A percentile compares a stretch with the other conserved stretches of the same genome.
phyloP scores from a whole-genome alignment of 2,797 vertebrate genomes.

The Epinephelus malabaricus region DNA sequence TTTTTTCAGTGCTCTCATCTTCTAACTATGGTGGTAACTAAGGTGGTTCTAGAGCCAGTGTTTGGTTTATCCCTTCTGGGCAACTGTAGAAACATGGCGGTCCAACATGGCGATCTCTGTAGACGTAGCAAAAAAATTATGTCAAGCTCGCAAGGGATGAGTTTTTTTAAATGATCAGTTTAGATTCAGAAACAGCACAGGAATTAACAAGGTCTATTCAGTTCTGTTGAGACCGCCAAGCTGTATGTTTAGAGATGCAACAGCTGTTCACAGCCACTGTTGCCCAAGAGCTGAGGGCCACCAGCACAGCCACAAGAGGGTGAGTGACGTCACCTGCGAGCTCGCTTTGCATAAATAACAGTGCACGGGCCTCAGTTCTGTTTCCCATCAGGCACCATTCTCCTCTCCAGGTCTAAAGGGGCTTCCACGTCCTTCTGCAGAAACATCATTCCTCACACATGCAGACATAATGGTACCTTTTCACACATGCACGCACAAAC shows the following conservation, averaged over 20 bases:
- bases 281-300: slow-evolving; percentile 37
- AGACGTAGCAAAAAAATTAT: too few relatives aligned
- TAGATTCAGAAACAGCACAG: slow-evolving; percentile 13
- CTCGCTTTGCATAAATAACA: slow-evolving; percentile 35
- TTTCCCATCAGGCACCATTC: slow-evolving; percentile 48
- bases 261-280: slow-evolving; percentile 54
- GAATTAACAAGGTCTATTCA: slow-evolving; percentile 23
- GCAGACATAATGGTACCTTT: slow-evolving; percentile 56
- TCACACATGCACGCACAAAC: slow-evolving; percentile 55
- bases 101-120: too few relatives aligned
- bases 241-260: slow-evolving; percentile 35
- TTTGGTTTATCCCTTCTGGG: too few relatives aligned
- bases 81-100: too few relatives aligned
- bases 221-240: slow-evolving; percentile 28
- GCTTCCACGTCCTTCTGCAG: slow-evolving; percentile 57
- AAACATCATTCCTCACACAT: slow-evolving; percentile 58
- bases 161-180: neutral
- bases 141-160: too few relatives aligned
- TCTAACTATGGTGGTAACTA: too few relatives aligned
- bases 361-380: neutral
- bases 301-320: slow-evolving; percentile 41
- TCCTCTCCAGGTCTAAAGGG: slow-evolving; percentile 47
- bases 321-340: slow-evolving; percentile 40
- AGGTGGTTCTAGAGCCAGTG: too few relatives aligned
- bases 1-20: too few relatives aligned